Conservation (phyloP, 2,797 vertebrate genomes). For the Sebastes aleutianus region DNA sequence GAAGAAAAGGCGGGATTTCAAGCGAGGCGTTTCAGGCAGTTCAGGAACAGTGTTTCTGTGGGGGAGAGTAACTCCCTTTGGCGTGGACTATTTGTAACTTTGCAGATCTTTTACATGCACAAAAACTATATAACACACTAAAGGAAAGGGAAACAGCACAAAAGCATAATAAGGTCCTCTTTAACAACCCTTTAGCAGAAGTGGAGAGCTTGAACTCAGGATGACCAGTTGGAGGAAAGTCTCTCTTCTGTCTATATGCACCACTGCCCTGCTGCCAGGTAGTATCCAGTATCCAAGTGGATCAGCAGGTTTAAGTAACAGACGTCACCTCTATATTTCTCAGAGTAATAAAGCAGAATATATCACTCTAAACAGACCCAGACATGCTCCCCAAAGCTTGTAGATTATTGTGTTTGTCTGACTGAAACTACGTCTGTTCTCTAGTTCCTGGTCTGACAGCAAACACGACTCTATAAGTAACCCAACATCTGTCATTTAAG, state of each 20-base stretch:
- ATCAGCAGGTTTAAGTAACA: background rate
- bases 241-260: background rate
- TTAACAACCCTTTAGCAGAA: background rate
- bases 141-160: no score
- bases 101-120: no score
- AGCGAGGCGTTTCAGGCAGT: no score
- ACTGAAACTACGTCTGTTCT: background rate
- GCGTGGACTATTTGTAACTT: no score
- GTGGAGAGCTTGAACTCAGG: background rate
- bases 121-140: no score
- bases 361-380: background rate
- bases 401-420: background rate
- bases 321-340: background rate
- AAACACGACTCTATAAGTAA: background rate
- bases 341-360: background rate
- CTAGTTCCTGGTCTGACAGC: background rate
- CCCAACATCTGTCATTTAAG: constrained; percentile 2
- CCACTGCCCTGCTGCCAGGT: background rate
- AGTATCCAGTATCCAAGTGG: background rate
- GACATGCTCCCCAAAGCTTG: background rate
- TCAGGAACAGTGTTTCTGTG: no score
- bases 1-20: no score
- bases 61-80: no score
- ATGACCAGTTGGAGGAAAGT: background rate
- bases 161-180: background rate